phyloP scores from a whole-genome alignment of 2,888 invertebrate genomes.

The Ectemnius continuus region DNA sequence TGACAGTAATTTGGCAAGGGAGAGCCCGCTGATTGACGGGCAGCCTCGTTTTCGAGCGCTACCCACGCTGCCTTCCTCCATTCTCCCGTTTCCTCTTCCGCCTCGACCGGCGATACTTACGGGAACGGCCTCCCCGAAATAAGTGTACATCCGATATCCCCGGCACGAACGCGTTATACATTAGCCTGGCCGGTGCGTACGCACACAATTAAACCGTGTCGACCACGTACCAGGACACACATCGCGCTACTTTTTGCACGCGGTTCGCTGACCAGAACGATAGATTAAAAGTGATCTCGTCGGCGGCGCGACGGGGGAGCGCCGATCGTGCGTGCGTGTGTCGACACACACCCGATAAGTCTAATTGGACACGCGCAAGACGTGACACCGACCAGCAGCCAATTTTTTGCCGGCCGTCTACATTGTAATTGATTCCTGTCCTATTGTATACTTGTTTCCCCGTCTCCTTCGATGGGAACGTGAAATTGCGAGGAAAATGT shows the following conservation, averaged over 20 bases:
- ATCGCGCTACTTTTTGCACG: not conserved
- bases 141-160: constrained; percentile 13
- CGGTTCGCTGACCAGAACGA: constrained; percentile 5
- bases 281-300: constrained; percentile 46
- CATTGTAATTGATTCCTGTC: constrained; percentile 27
- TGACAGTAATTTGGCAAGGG: constrained; percentile 68
- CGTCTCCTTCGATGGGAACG: too few species aligned
- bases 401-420: constrained; percentile 39
- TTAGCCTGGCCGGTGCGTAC: not conserved
- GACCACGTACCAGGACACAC: too few species aligned
- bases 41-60: constrained; percentile 37
- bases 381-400: constrained; percentile 40
- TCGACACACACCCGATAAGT: constrained; percentile 40
- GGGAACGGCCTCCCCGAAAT: not conserved
- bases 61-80: constrained; percentile 25
- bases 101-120: constrained; percentile 31
- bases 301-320: constrained; percentile 21
- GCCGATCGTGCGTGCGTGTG: not conserved
- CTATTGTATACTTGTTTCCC: too few species aligned
- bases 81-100: constrained; percentile 14
- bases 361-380: constrained; percentile 47
- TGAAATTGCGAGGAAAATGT: not conserved
- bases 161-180: constrained; percentile 20
- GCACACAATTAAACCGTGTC: too few species aligned
- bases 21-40: constrained; percentile 59